Evolutionary conservation across 64 coral and sea anemone species (phyloP), one percentile per base, ranked within the genome.

Genomic region (Acropora tenuis): DNA sequence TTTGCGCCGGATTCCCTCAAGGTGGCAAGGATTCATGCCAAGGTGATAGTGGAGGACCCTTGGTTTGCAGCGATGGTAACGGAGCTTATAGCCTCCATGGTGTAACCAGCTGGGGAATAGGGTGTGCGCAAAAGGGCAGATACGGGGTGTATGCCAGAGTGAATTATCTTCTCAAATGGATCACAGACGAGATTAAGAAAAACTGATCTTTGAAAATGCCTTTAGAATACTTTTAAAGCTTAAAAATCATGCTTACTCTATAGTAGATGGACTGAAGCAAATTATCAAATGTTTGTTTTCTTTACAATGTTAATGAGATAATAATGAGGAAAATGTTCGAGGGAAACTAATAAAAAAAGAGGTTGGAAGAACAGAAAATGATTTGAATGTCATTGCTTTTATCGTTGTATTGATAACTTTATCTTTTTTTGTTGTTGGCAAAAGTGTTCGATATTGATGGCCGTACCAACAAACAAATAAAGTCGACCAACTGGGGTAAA

Each of bases 61-160:
- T 69, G 49, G 90, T 92, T 6, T 92, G 90, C 19, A 72, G 48
- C 6, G 63, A 66, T 74, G 16, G 69, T 5, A 55, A 42, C 41
- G 83, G 76, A 44, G 75, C 61, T 3, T 93, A 67, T 40, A 68
- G 57, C 11, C 69, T 84, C 11, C 80, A 92, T n/a, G 88, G 88
- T 50, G 88, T 76, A 6, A 76, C 82, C 2, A 92, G 90, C 73
- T 92, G 90, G 90, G 90, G 90, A 16, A 63, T 45, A 16, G 73
- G 69, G 19, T 92, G 90, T 73, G 48, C 80, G 20, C 80, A 49
- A 20, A 4, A 11, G 2, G 78, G 78, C 30, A 89, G 68, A 65
- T 80, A 60, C 73, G 92, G 92, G 40, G 92, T 93, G 1, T 93
- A 93, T 58, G 92, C 92, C 43, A 89, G 74, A 58, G 92, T 93